phyloP scores from a whole-genome alignment of 2,797 vertebrate species.

The Crypturellus tataupa region DNA sequence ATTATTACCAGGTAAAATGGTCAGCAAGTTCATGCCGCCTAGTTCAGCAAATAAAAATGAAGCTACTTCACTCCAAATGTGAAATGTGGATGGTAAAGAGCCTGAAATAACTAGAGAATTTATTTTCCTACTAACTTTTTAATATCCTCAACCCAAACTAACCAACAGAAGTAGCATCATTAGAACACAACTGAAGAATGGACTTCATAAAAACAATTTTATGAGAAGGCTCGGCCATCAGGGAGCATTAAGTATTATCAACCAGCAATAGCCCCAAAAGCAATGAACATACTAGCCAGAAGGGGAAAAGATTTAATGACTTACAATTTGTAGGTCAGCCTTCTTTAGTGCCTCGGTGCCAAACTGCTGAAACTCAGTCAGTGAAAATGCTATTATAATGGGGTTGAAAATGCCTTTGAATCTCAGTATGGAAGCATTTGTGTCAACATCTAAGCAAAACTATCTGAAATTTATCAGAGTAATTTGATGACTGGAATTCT shows the following conservation, averaged over 20 bases:
- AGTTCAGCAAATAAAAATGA: neutral
- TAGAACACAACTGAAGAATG: constrained; percentile 49
- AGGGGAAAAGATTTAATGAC: constrained; percentile 46
- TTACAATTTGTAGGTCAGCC: constrained; percentile 61
- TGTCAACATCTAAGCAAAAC: constrained; percentile 14
- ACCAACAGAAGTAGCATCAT: constrained; percentile 12
- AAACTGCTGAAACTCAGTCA: constrained; percentile 21
- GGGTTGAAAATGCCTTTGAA: neutral
- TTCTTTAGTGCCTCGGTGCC: constrained; percentile 18
- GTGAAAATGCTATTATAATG: neutral
- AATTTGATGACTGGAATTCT: constrained; percentile 25
- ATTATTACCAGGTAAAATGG: neutral
- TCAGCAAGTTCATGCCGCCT: neutral
- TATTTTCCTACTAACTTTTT: constrained; percentile 41
- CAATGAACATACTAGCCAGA: constrained; percentile 33
- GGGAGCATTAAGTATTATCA: constrained; percentile 51
- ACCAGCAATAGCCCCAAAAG: neutral
- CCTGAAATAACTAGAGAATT: neutral
- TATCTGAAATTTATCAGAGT: constrained; percentile 28
- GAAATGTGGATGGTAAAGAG: neutral
- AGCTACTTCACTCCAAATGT: neutral
- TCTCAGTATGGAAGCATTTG: constrained; percentile 18
- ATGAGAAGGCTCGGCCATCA: constrained; percentile 25
- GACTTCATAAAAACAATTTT: constrained; percentile 55
- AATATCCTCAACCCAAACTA: constrained; percentile 45